A percentile compares a stretch with the other conserved stretches of the same genome.
Evolutionary conservation across 2,888 invertebrate species (phyloP).

Genomic region (Bibio marci): DNA sequence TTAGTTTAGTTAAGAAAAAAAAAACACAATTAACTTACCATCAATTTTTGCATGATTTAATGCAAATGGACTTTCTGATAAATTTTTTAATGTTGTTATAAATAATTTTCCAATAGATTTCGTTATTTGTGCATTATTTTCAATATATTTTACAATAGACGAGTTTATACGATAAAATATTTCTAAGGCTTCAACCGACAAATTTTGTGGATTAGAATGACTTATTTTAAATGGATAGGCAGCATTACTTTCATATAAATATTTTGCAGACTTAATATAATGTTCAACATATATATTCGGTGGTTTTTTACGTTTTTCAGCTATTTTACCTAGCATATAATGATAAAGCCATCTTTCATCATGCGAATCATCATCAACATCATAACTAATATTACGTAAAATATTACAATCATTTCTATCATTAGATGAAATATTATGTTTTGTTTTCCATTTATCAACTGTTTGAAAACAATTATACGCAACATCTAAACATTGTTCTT

Average conservation of each 20-base stretch:
- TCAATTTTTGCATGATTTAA: slow-evolving; percentile 30
- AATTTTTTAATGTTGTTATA: slow-evolving; percentile 30
- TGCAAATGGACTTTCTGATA: slow-evolving; percentile 32
- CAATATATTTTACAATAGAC: slow-evolving; percentile 72
- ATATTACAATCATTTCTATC: no score
- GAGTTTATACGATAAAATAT: slow-evolving; percentile 72
- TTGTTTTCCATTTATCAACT: slow-evolving; percentile 39
- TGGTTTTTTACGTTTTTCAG: slow-evolving; percentile 66
- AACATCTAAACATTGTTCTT: slow-evolving; percentile 60
- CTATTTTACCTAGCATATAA: slow-evolving; percentile 91
- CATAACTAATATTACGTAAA: no score
- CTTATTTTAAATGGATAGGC: slow-evolving; percentile 74
- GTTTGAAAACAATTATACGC: slow-evolving; percentile 63
- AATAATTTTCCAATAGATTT: slow-evolving; percentile 40
- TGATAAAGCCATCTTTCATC: slow-evolving; percentile 87
- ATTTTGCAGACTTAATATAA: slow-evolving; percentile 57
- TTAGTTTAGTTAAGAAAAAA: no score
- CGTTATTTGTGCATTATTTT: slow-evolving; percentile 48
- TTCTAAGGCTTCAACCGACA: slow-evolving; percentile 80
- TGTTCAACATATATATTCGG: slow-evolving; percentile 59
- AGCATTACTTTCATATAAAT: slow-evolving; percentile 62
- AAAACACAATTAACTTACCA: no score
- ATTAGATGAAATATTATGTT: slow-evolving; percentile 22
- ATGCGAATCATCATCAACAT: slow-evolving; percentile 28
- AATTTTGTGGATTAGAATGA: slow-evolving; percentile 64